These are phyloP conservation scores for Meriones unguiculatus DNA, from an alignment of 2,113 vertebrate species.

Conservation along the genomic window DNA sequence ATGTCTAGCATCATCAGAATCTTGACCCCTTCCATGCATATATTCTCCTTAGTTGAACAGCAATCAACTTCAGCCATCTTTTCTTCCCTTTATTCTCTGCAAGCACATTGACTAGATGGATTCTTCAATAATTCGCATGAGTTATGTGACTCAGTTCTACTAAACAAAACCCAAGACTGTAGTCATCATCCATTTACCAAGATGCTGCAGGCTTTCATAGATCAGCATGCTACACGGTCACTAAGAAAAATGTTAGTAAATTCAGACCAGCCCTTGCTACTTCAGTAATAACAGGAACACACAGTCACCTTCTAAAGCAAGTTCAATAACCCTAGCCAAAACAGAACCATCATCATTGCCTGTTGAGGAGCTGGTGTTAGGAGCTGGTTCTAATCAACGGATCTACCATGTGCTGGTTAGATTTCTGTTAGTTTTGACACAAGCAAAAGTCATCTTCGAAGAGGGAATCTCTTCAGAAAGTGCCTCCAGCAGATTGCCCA, in stretches of 20 bases:
- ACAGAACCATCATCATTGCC: not conserved
- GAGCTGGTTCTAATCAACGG: not conserved
- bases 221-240: not conserved
- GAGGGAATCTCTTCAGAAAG: not conserved
- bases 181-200: not conserved
- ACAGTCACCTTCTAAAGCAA: not conserved
- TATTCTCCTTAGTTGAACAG: constrained; percentile 28
- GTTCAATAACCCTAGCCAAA: not conserved
- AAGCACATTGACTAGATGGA: not conserved
- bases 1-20: not conserved
- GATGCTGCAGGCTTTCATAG: not conserved
- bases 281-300: not conserved
- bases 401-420: not conserved
- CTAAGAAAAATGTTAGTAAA: not conserved
- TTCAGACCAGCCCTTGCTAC: not conserved
- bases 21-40: not conserved
- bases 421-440: not conserved
- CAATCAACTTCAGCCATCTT: not conserved
- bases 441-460: not conserved
- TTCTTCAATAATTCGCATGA: not conserved
- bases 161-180: not conserved
- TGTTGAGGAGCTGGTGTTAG: not conserved
- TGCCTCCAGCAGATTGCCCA: not conserved
- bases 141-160: not conserved
- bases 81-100: not conserved